Evolutionary conservation across 2,797 vertebrate species (phyloP).

Genomic region (Cyclura pinguis): DNA sequence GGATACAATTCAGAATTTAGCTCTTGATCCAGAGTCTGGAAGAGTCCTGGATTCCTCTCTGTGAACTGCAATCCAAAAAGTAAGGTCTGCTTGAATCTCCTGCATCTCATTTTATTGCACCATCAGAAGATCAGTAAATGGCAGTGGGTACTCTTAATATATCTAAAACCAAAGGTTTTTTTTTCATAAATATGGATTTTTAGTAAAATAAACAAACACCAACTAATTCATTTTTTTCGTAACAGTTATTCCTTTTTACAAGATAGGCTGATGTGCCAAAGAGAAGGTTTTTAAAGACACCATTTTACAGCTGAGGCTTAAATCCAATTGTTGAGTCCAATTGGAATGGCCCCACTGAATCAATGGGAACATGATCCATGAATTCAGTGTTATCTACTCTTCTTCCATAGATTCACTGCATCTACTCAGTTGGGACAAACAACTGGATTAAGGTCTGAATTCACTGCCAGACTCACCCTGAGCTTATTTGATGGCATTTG

Average conservation of each 20-base stretch:
- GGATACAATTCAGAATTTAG: too few species aligned
- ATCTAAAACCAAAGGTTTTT: neutral
- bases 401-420: too few species aligned
- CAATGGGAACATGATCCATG: too few species aligned
- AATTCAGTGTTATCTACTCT: too few species aligned
- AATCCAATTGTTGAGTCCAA: too few species aligned
- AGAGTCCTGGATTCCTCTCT: neutral
- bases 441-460: neutral
- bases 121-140: neutral
- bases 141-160: neutral
- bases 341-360: too few species aligned
- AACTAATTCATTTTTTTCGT: neutral
- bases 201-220: neutral
- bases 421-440: too few species aligned
- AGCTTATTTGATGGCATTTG: conserved; percentile 24
- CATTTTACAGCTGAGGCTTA: neutral
- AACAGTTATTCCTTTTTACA: neutral
- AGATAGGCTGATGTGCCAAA: neutral
- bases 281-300: neutral
- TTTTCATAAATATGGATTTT: neutral
- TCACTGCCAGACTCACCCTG: conserved; percentile 29
- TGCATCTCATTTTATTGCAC: neutral
- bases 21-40: neutral
- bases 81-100: neutral
- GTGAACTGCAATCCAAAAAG: too few species aligned